Conservation (phyloP, 2,888 invertebrate genomes). For the Nemapogon koenigi region DNA sequence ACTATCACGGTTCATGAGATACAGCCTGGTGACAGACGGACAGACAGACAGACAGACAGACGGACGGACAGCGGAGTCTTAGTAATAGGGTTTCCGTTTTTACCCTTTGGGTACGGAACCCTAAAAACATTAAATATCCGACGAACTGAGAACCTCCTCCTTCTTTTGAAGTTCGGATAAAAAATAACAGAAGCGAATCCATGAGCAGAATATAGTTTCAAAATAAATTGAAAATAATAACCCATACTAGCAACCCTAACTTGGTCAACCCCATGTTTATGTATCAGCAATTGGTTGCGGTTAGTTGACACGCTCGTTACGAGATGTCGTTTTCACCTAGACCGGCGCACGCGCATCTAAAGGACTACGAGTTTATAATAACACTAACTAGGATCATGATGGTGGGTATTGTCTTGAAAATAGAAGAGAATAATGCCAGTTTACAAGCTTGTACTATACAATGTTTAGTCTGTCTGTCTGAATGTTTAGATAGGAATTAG, state of each 20-base stretch:
- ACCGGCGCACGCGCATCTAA: conserved; percentile 3
- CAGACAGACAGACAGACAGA: no score
- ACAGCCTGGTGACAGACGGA: no score
- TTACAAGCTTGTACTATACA: background rate
- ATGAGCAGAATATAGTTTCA: no score
- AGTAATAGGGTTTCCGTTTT: no score
- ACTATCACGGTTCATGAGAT: no score
- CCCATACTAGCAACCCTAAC: conserved; percentile 11
- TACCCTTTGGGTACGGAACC: no score
- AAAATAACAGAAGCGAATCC: no score
- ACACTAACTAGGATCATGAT: background rate
- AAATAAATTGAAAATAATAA: no score
- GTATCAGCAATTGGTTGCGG: conserved; percentile 27
- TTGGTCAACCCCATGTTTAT: conserved; percentile 27
- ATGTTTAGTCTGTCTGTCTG: background rate
- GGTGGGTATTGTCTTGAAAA: background rate
- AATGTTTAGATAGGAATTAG: background rate
- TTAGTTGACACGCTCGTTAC: conserved; percentile 34
- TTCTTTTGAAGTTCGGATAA: no score
- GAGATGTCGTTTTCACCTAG: conserved; percentile 24
- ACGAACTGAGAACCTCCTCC: no score
- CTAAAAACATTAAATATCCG: no score
- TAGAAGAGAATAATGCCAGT: background rate
- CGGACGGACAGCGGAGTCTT: no score
- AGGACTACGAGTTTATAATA: background rate